These are phyloP conservation scores for Sesamia nonagrioides DNA, from an alignment of 1,140 invertebrate species.

Conservation along the genomic window DNA sequence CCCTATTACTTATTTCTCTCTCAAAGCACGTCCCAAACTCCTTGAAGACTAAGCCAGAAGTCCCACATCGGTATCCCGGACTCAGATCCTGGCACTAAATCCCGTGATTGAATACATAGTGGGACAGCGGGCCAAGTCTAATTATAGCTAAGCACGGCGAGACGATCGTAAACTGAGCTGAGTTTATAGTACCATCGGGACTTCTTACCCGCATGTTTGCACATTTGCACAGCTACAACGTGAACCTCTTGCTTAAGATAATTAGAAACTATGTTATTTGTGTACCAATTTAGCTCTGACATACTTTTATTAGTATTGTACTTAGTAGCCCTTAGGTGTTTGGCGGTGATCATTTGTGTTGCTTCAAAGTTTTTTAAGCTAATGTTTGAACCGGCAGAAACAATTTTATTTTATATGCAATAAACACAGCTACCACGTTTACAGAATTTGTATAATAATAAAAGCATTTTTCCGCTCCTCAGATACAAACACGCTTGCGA, in stretches of 20 bases:
- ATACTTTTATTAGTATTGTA: slow-evolving; percentile 34
- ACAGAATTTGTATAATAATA: no score
- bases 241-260: slow-evolving; percentile 32
- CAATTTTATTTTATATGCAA: no score
- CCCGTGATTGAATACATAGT: slow-evolving; percentile 49
- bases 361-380: neutral
- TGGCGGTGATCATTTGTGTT: neutral
- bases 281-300: neutral
- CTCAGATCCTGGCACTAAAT: slow-evolving; percentile 35
- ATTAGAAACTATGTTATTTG: slow-evolving; percentile 37
- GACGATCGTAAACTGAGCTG: slow-evolving; percentile 40
- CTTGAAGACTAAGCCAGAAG: slow-evolving; percentile 11
- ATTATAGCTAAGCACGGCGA: slow-evolving; percentile 47
- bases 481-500: no score
- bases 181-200: slow-evolving; percentile 46
- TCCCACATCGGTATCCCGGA: slow-evolving; percentile 1
- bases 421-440: no score
- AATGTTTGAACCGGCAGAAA: no score
- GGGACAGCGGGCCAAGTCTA: slow-evolving; percentile 45
- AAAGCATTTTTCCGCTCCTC: no score
- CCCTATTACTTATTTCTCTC: neutral
- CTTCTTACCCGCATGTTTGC: slow-evolving; percentile 44
- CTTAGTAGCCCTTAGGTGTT: neutral
- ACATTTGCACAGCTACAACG: slow-evolving; percentile 25
- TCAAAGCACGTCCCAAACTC: slow-evolving; percentile 14